Evolutionary conservation across 2,888 invertebrate genomes (phyloP).

Genomic region (Auanema sp.): DNA sequence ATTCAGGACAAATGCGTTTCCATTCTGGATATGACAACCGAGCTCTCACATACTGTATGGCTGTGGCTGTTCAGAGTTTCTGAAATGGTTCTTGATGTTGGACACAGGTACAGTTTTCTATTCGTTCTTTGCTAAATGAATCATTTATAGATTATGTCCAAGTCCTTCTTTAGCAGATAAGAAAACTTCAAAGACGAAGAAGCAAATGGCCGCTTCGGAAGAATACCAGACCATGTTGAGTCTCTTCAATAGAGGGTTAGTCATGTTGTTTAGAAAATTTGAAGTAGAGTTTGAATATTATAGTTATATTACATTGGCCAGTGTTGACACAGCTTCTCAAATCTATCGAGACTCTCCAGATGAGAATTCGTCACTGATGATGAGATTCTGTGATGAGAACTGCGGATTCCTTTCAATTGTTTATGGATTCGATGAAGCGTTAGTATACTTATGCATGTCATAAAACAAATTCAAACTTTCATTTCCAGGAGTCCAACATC

Average conservation of each 20-base stretch:
- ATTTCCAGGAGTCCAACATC: slow-evolving; percentile 7
- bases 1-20: slow-evolving; percentile 32
- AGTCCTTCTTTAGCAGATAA: slow-evolving; percentile 41
- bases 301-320: slow-evolving; percentile 15
- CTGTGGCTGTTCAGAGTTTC: slow-evolving; percentile 43
- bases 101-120: slow-evolving; percentile 24
- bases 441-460: background rate
- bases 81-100: slow-evolving; percentile 48
- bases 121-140: no score
- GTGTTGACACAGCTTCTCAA: slow-evolving; percentile 7
- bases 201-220: slow-evolving; percentile 51
- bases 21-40: slow-evolving; percentile 44
- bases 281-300: background rate
- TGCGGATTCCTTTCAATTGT: slow-evolving; percentile 41
- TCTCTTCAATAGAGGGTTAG: slow-evolving; percentile 49
- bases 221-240: slow-evolving; percentile 52
- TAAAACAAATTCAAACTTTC: slow-evolving; percentile 3
- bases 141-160: slow-evolving; percentile 36
- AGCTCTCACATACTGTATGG: slow-evolving; percentile 44
- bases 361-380: slow-evolving; percentile 22
- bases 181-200: slow-evolving; percentile 51
- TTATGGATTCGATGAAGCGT: slow-evolving; percentile 31
- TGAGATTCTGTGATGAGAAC: slow-evolving; percentile 52
- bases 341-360: slow-evolving; percentile 13
- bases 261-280: background rate